Conservation (phyloP, 2,888 invertebrate genomes). For the Lasioglossum oenotherae region DNA sequence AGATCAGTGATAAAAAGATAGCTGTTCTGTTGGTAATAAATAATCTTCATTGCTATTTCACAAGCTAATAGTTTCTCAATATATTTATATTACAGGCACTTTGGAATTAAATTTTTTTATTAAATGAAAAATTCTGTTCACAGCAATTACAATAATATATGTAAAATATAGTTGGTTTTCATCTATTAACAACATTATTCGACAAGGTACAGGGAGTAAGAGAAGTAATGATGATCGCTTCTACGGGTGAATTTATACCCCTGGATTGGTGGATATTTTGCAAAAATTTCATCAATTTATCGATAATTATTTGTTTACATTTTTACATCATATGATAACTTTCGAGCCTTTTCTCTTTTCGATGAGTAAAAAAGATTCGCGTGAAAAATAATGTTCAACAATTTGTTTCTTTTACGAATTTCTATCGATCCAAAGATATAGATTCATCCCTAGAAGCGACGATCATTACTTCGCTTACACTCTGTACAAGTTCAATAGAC, state of each 20-base stretch:
- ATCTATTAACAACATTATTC: conserved; percentile 26
- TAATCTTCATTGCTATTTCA: not conserved
- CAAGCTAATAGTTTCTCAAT: not conserved
- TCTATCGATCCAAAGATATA: not conserved
- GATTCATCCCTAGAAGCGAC: not conserved
- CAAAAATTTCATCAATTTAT: not conserved
- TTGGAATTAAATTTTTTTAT: not conserved
- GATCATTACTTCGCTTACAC: not conserved
- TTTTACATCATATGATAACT: not conserved
- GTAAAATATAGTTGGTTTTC: conserved; percentile 37
- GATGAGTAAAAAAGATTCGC: not conserved
- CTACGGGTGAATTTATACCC: not conserved
- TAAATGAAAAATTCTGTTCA: not conserved
- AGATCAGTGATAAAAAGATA: too few species aligned
- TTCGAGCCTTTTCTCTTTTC: too few species aligned
- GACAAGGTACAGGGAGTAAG: not conserved
- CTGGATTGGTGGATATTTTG: not conserved
- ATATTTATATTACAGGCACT: not conserved
- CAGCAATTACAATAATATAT: conserved; percentile 7
- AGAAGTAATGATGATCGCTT: not conserved
- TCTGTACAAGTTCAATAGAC: conserved; percentile 20
- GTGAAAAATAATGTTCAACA: not conserved
- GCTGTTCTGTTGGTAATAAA: not conserved
- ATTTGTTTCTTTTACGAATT: not conserved
- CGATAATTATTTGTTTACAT: not conserved